These are phyloP conservation scores for Callitettix versicolor DNA, from an alignment of 1,140 invertebrate genomes.

Conservation along the genomic window DNA sequence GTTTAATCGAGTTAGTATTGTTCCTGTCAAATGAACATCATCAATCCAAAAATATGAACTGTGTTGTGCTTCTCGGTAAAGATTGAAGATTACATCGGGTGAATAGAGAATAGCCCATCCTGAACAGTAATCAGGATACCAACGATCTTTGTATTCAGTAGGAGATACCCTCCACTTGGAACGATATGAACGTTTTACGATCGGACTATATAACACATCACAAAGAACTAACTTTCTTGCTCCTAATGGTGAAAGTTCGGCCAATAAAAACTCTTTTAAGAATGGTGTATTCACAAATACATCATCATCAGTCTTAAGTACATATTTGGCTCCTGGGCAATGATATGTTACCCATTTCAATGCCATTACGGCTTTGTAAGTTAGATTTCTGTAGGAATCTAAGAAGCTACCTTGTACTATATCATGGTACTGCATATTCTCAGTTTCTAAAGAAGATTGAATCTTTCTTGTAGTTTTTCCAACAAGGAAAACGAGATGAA, in stretches of 20 bases:
- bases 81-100: constrained; percentile 49
- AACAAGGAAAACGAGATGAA: constrained; percentile 55
- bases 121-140: constrained; percentile 61
- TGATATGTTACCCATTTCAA: constrained; percentile 69
- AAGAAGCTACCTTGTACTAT: constrained; percentile 68
- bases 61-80: constrained; percentile 51
- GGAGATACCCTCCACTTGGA: constrained; percentile 70
- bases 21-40: constrained; percentile 71
- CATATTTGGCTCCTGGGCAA: constrained; percentile 50
- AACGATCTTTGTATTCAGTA: constrained; percentile 48
- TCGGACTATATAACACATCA: constrained; percentile 34
- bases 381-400: constrained; percentile 74
- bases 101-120: constrained; percentile 68
- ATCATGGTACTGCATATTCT: constrained; percentile 51
- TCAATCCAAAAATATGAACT: constrained; percentile 75
- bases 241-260: constrained; percentile 44
- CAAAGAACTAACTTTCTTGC: constrained; percentile 47
- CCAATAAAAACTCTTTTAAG: constrained; percentile 48
- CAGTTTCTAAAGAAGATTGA: constrained; percentile 39
- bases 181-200: constrained; percentile 37
- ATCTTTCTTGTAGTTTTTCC: constrained; percentile 39
- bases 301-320: constrained; percentile 71
- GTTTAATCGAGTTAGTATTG: constrained; percentile 36
- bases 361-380: constrained; percentile 75
- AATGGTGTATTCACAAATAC: constrained; percentile 61